These are phyloP conservation scores for Aegithalos caudatus DNA, from an alignment of 2,113 vertebrate species.

Conservation along the genomic window DNA sequence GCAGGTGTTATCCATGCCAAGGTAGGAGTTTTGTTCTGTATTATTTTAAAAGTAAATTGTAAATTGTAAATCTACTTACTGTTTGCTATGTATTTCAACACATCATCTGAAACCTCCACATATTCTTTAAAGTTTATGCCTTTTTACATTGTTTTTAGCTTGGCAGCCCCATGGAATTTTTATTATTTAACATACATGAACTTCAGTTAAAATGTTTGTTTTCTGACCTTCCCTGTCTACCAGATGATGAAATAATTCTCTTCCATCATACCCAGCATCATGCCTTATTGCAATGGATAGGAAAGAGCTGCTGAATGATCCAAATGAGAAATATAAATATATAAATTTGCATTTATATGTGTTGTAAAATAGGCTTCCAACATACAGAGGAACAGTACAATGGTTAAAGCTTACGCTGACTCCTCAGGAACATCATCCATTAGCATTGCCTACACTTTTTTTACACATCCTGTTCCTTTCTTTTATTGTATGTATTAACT, in stretches of 20 bases:
- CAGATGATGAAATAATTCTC: background rate
- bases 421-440: background rate
- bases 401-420: background rate
- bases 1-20: background rate
- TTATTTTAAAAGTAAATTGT: background rate
- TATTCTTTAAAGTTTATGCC: background rate
- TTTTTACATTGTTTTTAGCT: background rate
- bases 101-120: background rate
- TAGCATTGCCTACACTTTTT: background rate
- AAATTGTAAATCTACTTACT: background rate
- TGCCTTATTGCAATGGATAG: background rate
- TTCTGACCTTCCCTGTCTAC: background rate
- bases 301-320: background rate
- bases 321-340: background rate
- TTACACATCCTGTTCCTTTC: background rate
- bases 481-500: background rate
- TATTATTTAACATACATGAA: background rate
- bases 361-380: background rate
- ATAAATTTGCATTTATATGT: background rate
- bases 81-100: background rate
- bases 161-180: background rate
- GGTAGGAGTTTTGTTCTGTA: background rate
- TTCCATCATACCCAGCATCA: background rate
- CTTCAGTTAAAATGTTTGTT: background rate
- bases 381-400: background rate